Conservation (phyloP, 2,888 invertebrate genomes). For the Therioaphis trifolii region DNA sequence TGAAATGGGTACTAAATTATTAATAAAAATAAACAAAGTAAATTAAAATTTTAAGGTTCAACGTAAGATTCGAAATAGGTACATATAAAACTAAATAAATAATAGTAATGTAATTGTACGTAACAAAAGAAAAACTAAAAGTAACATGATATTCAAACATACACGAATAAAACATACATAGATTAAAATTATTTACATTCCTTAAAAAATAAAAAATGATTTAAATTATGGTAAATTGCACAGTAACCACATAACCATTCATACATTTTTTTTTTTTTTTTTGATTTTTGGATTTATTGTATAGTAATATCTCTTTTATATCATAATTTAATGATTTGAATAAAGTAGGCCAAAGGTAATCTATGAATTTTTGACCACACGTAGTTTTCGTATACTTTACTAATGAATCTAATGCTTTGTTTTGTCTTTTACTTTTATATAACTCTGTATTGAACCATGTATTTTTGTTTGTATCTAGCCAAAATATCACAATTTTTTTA, state of each 20-base stretch:
- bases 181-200: neutral
- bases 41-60: neutral
- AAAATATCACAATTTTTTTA: neutral
- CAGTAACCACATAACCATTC: neutral
- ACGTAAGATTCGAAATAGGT: neutral
- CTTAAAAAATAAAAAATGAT: neutral
- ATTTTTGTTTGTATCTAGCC: neutral
- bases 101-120: neutral
- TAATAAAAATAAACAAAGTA: neutral
- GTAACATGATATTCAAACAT: too few species aligned
- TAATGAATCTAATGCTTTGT: neutral
- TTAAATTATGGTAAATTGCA: neutral
- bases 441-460: neutral
- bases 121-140: neutral
- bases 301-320: neutral
- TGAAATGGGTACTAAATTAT: too few species aligned
- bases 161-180: neutral
- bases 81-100: slow-evolving; percentile 13
- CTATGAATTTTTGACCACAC: slow-evolving; percentile 6
- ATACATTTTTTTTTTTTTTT: neutral
- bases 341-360: neutral
- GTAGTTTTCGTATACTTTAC: neutral
- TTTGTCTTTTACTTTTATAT: slow-evolving; percentile 8
- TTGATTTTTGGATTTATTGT: neutral
- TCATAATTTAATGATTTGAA: neutral